These are phyloP conservation scores for Pomatostomus ruficeps DNA, from an alignment of 2,113 vertebrate genomes.

Conservation along the genomic window DNA sequence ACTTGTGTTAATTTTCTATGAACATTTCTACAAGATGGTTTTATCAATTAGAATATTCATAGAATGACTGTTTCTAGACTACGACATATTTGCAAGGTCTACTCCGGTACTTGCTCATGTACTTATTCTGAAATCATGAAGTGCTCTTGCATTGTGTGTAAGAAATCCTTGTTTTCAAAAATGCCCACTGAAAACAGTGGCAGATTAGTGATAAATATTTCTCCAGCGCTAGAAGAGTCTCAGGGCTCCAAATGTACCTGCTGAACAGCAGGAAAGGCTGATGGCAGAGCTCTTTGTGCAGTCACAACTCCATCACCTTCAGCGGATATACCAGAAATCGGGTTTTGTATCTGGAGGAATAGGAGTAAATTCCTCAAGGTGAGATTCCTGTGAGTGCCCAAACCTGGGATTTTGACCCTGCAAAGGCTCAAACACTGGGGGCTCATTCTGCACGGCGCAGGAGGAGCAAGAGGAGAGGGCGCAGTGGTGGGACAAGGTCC, in stretches of 20 bases:
- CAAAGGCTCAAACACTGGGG: not conserved
- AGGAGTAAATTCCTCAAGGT: not conserved
- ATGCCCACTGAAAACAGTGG: not conserved
- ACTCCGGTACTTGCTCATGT: not conserved
- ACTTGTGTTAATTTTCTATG: conserved; percentile 14
- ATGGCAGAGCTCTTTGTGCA: not conserved
- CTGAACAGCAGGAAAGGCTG: not conserved
- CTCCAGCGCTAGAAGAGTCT: not conserved
- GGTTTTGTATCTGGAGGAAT: not conserved
- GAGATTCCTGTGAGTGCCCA: not conserved
- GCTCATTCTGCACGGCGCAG: not conserved
- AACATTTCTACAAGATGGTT: not conserved
- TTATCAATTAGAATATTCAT: not conserved
- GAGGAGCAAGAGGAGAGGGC: fast-evolving
- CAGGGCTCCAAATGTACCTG: not conserved
- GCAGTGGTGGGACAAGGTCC: not conserved
- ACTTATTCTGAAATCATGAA: not conserved
- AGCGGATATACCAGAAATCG: not conserved
- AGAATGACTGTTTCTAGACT: not conserved
- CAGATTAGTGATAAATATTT: not conserved
- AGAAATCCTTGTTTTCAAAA: not conserved
- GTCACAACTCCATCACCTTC: not conserved
- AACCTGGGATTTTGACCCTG: not conserved
- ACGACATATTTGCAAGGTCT: not conserved
- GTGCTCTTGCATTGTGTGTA: not conserved